Conservation (phyloP, 2,113 vertebrate species). For the Scomber japonicus region DNA sequence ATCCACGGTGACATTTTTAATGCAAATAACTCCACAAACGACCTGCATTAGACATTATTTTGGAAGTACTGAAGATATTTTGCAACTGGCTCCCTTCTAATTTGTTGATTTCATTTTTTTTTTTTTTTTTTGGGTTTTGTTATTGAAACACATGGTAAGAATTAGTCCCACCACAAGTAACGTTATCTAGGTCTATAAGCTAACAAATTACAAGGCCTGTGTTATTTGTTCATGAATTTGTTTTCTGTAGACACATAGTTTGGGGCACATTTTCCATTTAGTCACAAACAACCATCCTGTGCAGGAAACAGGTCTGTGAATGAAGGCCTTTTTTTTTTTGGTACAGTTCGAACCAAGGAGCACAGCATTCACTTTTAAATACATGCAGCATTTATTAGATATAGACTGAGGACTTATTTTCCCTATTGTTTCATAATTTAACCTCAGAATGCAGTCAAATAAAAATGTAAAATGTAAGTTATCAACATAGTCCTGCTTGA, state of each 20-base stretch:
- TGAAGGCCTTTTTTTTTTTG: neutral
- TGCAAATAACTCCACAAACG: constrained; percentile 25
- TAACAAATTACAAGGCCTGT: constrained; percentile 20
- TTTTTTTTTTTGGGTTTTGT: neutral
- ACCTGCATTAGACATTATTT: constrained; percentile 5
- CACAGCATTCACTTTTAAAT: no score
- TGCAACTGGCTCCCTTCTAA: constrained; percentile 1
- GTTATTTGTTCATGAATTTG: constrained; percentile 10
- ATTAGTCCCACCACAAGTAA: constrained; percentile 4
- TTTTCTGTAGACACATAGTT: neutral
- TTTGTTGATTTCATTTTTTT: constrained; percentile 9
- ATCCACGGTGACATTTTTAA: constrained; percentile 42
- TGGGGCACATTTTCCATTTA: neutral
- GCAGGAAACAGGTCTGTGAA: neutral
- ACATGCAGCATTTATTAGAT: no score
- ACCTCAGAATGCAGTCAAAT: neutral
- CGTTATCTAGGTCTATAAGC: constrained; percentile 19
- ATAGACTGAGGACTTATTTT: no score
- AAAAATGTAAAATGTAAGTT: neutral
- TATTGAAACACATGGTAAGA: constrained; percentile 12
- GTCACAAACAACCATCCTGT: constrained; percentile 3
- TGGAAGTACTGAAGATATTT: constrained; percentile 1
- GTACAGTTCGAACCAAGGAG: no score
- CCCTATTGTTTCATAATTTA: no score
- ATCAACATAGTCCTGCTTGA: neutral